These are phyloP conservation scores for Alexandromys fortis DNA, from an alignment of 2,113 vertebrate species.

Conservation along the genomic window DNA sequence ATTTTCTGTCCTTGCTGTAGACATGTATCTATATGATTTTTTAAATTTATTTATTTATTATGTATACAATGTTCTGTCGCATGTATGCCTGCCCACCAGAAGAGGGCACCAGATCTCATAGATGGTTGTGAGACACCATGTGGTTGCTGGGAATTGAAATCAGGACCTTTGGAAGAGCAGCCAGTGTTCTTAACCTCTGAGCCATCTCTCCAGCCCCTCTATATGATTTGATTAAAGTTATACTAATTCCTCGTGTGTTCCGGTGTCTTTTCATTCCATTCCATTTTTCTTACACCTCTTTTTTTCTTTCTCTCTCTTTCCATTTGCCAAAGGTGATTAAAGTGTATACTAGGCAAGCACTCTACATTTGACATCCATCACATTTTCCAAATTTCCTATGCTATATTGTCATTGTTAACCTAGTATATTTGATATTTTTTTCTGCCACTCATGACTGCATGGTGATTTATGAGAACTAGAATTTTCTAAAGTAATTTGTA, in stretches of 20 bases:
- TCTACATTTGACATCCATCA: background rate
- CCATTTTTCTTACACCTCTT: background rate
- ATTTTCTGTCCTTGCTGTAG: background rate
- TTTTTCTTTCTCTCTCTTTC: background rate
- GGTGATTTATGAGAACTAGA: background rate
- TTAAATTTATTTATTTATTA: too few species aligned
- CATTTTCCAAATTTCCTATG: background rate
- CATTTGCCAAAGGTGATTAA: background rate
- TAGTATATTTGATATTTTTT: background rate
- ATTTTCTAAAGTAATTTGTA: background rate
- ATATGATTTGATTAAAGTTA: background rate
- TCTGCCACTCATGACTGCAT: background rate
- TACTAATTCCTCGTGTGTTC: background rate
- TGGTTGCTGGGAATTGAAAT: too few species aligned
- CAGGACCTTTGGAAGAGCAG: too few species aligned
- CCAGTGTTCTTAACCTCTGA: too few species aligned
- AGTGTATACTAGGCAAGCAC: background rate
- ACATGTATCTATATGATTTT: background rate
- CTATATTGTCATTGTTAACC: background rate
- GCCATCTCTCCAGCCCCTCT: background rate
- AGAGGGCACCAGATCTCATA: too few species aligned
- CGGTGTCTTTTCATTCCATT: background rate
- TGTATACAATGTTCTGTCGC: too few species aligned
- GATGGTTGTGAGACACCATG: too few species aligned
- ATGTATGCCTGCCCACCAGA: too few species aligned